phyloP scores from a whole-genome alignment of 2,113 vertebrate species.

The Melanotaenia duboulayi region DNA sequence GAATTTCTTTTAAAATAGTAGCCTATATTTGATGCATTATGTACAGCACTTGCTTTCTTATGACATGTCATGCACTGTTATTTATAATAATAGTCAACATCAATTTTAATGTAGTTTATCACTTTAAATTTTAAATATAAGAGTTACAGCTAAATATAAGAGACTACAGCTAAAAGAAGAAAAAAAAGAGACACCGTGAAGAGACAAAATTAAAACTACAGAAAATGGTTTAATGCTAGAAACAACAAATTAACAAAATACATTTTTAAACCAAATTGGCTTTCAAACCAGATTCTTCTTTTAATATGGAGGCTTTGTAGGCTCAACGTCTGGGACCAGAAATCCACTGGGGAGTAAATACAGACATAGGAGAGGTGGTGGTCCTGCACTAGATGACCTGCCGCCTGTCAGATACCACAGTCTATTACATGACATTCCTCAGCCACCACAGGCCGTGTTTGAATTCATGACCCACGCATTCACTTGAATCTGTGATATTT shows the following conservation, averaged over 20 bases:
- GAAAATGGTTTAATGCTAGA: not conserved
- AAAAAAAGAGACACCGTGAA: too few relatives aligned
- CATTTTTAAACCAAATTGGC: too few relatives aligned
- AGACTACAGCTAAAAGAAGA: too few relatives aligned
- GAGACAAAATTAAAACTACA: too few relatives aligned
- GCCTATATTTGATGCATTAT: too few relatives aligned
- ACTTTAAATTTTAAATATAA: too few relatives aligned
- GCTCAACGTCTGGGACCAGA: conserved; percentile 2
- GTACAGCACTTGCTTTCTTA: too few relatives aligned
- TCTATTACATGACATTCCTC: conserved; percentile 35
- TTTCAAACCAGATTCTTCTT: not conserved
- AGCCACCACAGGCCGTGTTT: conserved; percentile 18
- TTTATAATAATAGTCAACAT: too few relatives aligned
- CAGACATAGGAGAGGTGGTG: not conserved
- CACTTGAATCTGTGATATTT: conserved; percentile 35
- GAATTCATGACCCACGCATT: conserved; percentile 33
- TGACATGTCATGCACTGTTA: too few relatives aligned
- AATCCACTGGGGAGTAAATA: conserved; percentile 1
- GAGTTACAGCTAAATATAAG: too few relatives aligned
- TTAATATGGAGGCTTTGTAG: conserved; percentile 6
- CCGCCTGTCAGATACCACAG: conserved; percentile 4
- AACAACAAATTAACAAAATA: not conserved
- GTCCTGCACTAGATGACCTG: conserved; percentile 32
- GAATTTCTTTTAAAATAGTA: too few relatives aligned
- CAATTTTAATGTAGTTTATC: too few relatives aligned